phyloP scores from a whole-genome alignment of 2,888 invertebrate genomes.

The Conus canariensis region DNA sequence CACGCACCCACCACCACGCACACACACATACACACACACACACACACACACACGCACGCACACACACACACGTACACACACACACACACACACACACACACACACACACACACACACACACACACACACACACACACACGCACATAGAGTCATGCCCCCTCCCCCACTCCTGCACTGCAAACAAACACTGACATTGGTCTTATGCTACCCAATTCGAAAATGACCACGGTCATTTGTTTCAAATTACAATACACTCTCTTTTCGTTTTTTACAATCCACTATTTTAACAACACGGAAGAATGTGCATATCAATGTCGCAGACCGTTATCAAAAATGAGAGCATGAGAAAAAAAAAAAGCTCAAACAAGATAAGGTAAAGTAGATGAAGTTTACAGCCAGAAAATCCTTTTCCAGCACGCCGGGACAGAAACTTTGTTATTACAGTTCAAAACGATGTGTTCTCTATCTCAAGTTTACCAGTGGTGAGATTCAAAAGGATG shows the following conservation, averaged over 20 bases:
- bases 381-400: no score
- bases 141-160: not conserved
- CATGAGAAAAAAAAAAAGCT: no score
- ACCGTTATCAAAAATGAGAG: no score
- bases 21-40: not conserved
- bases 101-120: not conserved
- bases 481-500: no score
- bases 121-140: not conserved
- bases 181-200: not conserved
- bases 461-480: no score
- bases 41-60: not conserved
- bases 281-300: not conserved
- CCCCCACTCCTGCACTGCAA: not conserved
- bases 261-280: not conserved
- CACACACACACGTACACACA: not conserved
- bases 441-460: no score
- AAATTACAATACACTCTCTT: no score
- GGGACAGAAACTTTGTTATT: no score
- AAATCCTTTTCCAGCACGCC: no score
- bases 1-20: not conserved
- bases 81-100: conserved; percentile 8
- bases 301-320: not conserved
- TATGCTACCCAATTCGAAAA: no score
- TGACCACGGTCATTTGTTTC: not conserved
- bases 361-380: no score